phyloP scores from a whole-genome alignment of 2,113 vertebrate species.

The Syngnathoides biaculeatus region DNA sequence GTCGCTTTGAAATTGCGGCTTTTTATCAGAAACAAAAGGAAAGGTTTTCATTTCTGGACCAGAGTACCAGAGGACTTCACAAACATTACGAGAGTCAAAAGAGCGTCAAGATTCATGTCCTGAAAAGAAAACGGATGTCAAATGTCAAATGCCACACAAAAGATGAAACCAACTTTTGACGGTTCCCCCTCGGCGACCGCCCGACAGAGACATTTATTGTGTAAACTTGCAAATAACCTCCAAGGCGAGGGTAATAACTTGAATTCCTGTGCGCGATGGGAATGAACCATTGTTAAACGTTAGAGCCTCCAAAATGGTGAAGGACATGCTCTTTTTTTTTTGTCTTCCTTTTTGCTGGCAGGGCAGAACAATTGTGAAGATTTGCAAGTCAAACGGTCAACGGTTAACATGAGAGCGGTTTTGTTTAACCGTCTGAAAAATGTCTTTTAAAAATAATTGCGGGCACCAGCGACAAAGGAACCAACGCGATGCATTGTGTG shows the following conservation, averaged over 20 bases:
- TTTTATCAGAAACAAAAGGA: too few species aligned
- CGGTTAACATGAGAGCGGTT: neutral
- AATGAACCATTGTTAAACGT: neutral
- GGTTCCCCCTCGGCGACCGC: neutral
- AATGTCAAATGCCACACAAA: neutral
- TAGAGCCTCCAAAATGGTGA: neutral
- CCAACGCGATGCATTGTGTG: neutral
- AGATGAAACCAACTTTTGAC: too few species aligned
- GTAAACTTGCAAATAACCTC: neutral
- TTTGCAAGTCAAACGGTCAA: neutral
- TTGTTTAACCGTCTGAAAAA: neutral
- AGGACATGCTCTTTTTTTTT: neutral
- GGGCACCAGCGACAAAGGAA: neutral
- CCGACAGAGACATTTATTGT: neutral
- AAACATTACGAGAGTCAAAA: too few species aligned
- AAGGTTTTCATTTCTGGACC: too few species aligned
- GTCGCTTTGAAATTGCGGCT: too few species aligned
- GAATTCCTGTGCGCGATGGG: neutral
- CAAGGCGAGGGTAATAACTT: neutral
- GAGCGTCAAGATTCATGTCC: too few species aligned
- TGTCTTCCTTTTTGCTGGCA: neutral
- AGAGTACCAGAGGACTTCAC: too few species aligned
- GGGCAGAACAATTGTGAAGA: neutral
- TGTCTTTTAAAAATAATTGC: neutral
- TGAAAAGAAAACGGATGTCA: neutral